Base-by-base conservation (phyloP, 2,888 invertebrate species). In the Teinopalpus imperialis region DNA sequence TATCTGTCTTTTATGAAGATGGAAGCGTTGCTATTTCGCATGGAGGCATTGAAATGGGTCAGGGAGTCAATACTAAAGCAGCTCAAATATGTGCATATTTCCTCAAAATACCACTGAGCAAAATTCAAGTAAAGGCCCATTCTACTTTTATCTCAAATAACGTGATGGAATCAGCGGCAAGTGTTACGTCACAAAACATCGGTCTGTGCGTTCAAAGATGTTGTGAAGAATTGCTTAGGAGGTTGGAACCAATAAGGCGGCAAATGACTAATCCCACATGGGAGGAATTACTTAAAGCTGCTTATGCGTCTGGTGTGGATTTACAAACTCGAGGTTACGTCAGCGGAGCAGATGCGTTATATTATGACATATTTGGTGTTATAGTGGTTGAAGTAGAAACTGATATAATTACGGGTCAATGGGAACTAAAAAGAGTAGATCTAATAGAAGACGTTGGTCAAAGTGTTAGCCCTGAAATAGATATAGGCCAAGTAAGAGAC, bases 51-150 rank as follows among this genome's bases (percentile, higher is more conserved):
- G 93, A 93, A 81, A 90, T 91, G 68, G 95, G 95, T 0, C 95
- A 95, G 82, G 94, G 94, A 0, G 85, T 94, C 37, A 79, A 94
- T 54, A 94, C 94, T 1, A 78, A 93, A 90, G 90, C 91, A 0
- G 89, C 89, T 2, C 93, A 93, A 81, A 90, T 93, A 1, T 91
- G 90, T 44, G 94, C 94, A 0, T 87, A 91, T 56, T 85, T 89
- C 4, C 73, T 94, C 1, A 91, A 91, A 1, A 90, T 94, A 49
- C 89, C 92, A 0, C 44, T 95, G 32, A 89, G 91, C 0, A 86
- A 90, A 70, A 82, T 96, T 9, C 86, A 83, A 20, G 89, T 95
- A 0, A 93, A 94, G 68, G 90, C 92, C 1, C 91, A 90, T 9
- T 90, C 90, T 54, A 91, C 86, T 26, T 68, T 92, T 8, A 83